phyloP scores from a whole-genome alignment of 2,888 invertebrate species.

The Sphaerophoria rueppellii region DNA sequence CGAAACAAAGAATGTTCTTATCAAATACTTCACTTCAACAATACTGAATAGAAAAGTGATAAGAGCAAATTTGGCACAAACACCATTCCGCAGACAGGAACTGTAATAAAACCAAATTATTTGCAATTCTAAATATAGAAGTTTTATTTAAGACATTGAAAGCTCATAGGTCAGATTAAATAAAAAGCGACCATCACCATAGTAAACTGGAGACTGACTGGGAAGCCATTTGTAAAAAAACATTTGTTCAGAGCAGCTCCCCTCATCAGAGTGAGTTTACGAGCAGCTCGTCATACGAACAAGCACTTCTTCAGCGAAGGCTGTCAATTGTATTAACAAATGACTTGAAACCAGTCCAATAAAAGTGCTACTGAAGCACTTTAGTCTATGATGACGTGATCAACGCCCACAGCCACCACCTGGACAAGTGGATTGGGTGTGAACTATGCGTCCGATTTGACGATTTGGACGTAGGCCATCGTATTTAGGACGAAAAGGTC shows the following conservation, averaged over 20 bases:
- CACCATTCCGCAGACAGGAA: too few relatives aligned
- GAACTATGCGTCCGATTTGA: constrained; percentile 56
- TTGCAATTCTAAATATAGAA: too few relatives aligned
- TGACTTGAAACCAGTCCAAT: constrained; percentile 41
- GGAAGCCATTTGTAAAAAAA: constrained; percentile 54
- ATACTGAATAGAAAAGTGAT: too few relatives aligned
- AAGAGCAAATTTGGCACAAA: too few relatives aligned
- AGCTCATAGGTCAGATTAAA: not conserved
- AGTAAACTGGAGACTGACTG: constrained; percentile 41
- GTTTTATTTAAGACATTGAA: not conserved
- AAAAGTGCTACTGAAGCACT: constrained; percentile 48
- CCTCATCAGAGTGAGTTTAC: constrained; percentile 62
- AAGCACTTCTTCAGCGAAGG: constrained; percentile 23
- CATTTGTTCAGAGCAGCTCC: constrained; percentile 58
- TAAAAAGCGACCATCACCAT: not conserved
- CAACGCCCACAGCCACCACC: constrained; percentile 67
- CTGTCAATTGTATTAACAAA: constrained; percentile 58
- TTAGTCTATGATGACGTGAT: not conserved
- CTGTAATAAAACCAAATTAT: too few relatives aligned
- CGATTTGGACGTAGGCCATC: constrained; percentile 55
- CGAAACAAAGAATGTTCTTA: too few relatives aligned
- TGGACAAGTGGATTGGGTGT: constrained; percentile 64
- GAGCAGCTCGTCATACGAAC: constrained; percentile 66
- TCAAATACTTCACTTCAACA: too few relatives aligned
- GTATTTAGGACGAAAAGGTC: constrained; percentile 53